Percentiles rank a stretch among this genome's conserved stretches.
Conservation (phyloP, 2,888 invertebrate species). For the Digitonthophagus gazella region DNA sequence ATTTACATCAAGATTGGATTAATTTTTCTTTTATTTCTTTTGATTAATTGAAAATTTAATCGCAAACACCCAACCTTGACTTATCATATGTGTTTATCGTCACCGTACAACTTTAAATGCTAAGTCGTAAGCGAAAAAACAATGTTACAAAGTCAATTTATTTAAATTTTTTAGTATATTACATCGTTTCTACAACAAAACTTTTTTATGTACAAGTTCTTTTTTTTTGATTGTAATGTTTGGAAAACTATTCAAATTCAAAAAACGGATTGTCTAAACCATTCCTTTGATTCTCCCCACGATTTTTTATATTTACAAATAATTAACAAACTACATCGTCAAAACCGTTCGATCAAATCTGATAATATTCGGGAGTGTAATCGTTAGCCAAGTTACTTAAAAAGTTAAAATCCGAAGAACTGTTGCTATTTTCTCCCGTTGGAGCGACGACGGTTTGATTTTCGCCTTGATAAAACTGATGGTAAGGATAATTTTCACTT, state of each 20-base stretch:
- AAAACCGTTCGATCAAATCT: constrained; percentile 55
- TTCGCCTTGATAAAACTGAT: constrained; percentile 66
- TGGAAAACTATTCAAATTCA: constrained; percentile 16
- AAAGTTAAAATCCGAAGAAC: constrained; percentile 93
- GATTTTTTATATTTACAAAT: constrained; percentile 24
- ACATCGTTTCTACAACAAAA: constrained; percentile 7
- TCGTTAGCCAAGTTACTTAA: constrained; percentile 89
- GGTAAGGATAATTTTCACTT: constrained; percentile 67
- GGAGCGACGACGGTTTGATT: constrained; percentile 43
- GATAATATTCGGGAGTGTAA: constrained; percentile 89
- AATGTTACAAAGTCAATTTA: no score
- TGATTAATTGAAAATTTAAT: no score
- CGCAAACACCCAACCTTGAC: no score
- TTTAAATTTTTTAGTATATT: constrained; percentile 3
- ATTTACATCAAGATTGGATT: no score
- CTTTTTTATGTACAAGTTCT: neutral
- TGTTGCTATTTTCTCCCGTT: constrained; percentile 79
- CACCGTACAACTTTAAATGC: no score
- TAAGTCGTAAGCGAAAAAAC: no score
- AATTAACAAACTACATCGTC: constrained; percentile 27
- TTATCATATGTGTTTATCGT: no score
- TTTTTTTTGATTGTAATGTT: constrained; percentile 21
- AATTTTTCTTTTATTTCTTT: no score
- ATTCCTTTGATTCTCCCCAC: no score
- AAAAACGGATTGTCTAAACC: constrained; percentile 26